Base-by-base conservation (phyloP, 2,888 invertebrate genomes). In the Ypsolopha scabrella region DNA sequence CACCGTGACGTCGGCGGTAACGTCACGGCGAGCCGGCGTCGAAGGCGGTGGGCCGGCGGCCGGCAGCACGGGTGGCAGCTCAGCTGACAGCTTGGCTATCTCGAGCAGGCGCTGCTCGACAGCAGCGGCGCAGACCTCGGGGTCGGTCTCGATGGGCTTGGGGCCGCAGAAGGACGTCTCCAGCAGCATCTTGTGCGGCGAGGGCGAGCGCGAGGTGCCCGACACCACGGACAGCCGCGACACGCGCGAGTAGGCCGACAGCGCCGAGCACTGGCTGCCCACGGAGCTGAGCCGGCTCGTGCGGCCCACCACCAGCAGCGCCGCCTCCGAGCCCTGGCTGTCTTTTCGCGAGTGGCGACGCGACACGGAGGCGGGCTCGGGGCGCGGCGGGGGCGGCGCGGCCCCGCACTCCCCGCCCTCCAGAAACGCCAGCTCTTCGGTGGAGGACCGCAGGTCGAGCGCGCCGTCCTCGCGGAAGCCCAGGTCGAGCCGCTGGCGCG, bases 101-200 rank as follows among this genome's bases (percentile, higher is more conserved):
- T 87, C 87, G 33, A 81, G 76, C 14, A 80, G 68, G 47, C 80
- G 77, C 55, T 79, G 80, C 55, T 80, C 82, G 43, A 80, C 85
- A 4, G 75, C 88, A 48, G 85, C 88, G 1, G 78, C 76, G 54
- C 81, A 80, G 24, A 69, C 78, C 61, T 85, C 85, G 48, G 77
- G 89, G 70, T 86, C 87, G 33, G 73, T 82, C 54, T 90, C 79
- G 51, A 89, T 88, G 0, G 94, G 93, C 66, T 94, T 94, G 49
- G 92, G 93, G 1, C 96, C 96, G 75, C 95, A 96, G 73, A 96
- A 96, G 0, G 95, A 95, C 0, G 96, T 96, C 80, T 96, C 96
- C 53, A 96, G 87, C 52, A 95, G 87, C 91, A 95, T 94, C 74
- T 93, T 93, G 82, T 96, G 95, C n/a, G 96, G 96, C 10, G 95